These are phyloP conservation scores for Cyrtodaria siliqua DNA, from an alignment of 2,888 invertebrate genomes.

Conservation along the genomic window DNA sequence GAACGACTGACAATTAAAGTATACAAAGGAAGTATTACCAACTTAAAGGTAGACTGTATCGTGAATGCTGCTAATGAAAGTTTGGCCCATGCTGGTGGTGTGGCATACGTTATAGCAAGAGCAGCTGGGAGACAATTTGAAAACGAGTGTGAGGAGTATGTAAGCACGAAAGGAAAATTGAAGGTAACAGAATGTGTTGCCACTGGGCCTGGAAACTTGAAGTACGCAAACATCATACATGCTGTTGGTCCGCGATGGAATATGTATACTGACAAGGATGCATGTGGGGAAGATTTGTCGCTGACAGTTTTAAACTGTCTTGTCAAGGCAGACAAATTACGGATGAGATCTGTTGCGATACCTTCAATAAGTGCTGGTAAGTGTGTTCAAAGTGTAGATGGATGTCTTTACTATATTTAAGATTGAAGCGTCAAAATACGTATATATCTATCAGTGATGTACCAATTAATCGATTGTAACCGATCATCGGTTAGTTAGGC, in stretches of 20 bases:
- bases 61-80: slow-evolving; percentile 42
- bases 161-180: slow-evolving; percentile 6
- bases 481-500: no score
- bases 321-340: not conserved
- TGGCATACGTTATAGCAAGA: slow-evolving; percentile 29
- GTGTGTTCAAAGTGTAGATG: no score
- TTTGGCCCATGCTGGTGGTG: slow-evolving; percentile 33
- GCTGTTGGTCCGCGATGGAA: slow-evolving; percentile 40
- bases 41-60: slow-evolving; percentile 38
- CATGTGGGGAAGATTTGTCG: slow-evolving; percentile 4
- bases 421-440: no score
- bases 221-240: slow-evolving; percentile 33
- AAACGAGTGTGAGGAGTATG: slow-evolving; percentile 21
- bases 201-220: slow-evolving; percentile 29
- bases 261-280: slow-evolving; percentile 5
- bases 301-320: slow-evolving; percentile 4
- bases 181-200: slow-evolving; percentile 22
- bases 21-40: slow-evolving; percentile 29
- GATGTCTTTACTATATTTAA: no score
- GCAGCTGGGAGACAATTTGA: slow-evolving; percentile 37
- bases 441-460: no score
- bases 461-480: no score
- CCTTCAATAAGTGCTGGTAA: slow-evolving; percentile 19
- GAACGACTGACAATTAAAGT: slow-evolving; percentile 28
- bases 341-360: slow-evolving; percentile 8